phyloP scores from a whole-genome alignment of 2,888 invertebrate species.

The Drosophila flavopinicola region DNA sequence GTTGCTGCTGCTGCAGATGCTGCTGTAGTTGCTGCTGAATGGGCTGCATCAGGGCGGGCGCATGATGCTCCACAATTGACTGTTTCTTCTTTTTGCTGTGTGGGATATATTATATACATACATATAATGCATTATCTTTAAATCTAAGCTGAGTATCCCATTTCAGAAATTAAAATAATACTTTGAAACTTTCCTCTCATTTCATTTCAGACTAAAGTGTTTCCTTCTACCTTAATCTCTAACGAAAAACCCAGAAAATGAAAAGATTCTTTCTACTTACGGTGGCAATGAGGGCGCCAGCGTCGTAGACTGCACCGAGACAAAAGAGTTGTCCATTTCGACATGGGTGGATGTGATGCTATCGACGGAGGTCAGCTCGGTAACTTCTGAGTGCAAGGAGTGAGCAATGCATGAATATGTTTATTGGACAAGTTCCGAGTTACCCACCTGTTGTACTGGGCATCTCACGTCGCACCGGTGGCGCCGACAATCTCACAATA shows the following conservation, averaged over 20 bases:
- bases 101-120: not conserved
- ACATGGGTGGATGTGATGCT: slow-evolving; percentile 89
- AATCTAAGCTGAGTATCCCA: too few species aligned
- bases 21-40: slow-evolving; percentile 64
- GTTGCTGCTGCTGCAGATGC: slow-evolving; percentile 51
- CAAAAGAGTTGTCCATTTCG: slow-evolving; percentile 85
- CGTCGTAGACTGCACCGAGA: slow-evolving; percentile 81
- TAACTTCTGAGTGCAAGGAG: slow-evolving; percentile 86
- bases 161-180: too few species aligned
- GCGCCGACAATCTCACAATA: slow-evolving; percentile 81
- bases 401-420: slow-evolving; percentile 49
- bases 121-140: too few species aligned
- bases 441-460: slow-evolving; percentile 84
- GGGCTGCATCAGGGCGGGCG: slow-evolving; percentile 61
- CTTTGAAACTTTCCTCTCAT: too few species aligned
- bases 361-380: slow-evolving; percentile 90
- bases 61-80: slow-evolving; percentile 62
- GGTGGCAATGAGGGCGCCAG: slow-evolving; percentile 81
- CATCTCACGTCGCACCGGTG: slow-evolving; percentile 83
- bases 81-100: slow-evolving; percentile 76
- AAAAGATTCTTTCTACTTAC: slow-evolving; percentile 62
- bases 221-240: slow-evolving; percentile 47
- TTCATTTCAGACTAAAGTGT: too few species aligned
- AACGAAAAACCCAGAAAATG: too few species aligned
- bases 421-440: not conserved